Evolutionary conservation across 2,888 invertebrate species (phyloP), one percentile per base, ranked within the genome.

Genomic region (Pasiphila rectangulata): DNA sequence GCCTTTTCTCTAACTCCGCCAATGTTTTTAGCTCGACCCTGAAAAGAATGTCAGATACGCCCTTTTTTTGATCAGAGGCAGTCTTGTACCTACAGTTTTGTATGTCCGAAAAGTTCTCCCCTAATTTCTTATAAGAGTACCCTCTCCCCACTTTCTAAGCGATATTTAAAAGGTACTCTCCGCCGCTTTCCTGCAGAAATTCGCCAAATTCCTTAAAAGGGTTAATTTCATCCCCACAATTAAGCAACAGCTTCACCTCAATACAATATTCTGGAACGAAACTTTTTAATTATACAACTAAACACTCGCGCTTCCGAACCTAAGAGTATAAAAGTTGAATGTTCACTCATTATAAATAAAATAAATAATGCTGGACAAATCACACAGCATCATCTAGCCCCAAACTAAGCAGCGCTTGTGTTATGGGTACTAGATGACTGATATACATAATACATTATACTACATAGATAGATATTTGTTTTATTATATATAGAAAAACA

Each of bases 201-300:
- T 32, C 25, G 7, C n/a, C 10, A 20, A 27, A 32, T 25, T 41
- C 16, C 15, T 7, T 4, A 25, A 47, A 46, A 24, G 23, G 30
- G 30, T 19, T 42, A 41, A 42, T 46, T 46, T 41, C 16, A 37
- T 46, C 42, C 41, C 37, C 38, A 36, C 32, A 45, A 45, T 37
- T 44, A 45, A 38, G 38, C 37, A 50, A 40, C 20, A 41, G 29
- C 42, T 27, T 46, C 38, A 39, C 38, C 32, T 45, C 41, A 21
- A 51, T 39, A 54, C 46, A 38, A 46, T 39, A 49, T 46, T 50
- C 12, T 27, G 19, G 10, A 37, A 45, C 40, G 35, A 53, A 57
- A 52, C 52, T 54, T 57, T 54, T 54, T 54, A 57, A 57, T 54
- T 54, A 57, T 42, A 51, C 45, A 47, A 27, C 52, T 39, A 51